phyloP scores from a whole-genome alignment of 2,888 invertebrate genomes.

The Dorcus hopei region DNA sequence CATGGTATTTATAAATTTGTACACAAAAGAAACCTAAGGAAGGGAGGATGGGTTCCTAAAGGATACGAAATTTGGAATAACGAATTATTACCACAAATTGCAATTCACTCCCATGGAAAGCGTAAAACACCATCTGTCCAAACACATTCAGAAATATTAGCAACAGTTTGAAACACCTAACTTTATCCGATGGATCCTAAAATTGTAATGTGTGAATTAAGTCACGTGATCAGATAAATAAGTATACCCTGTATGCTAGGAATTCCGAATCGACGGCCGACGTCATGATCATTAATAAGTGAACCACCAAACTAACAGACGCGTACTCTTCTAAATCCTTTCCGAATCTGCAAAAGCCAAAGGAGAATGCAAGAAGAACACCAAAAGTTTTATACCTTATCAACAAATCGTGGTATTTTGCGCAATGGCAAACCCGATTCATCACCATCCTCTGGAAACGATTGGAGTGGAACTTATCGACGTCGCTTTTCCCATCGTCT shows the following conservation, averaged over 20 bases:
- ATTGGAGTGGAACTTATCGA: not conserved
- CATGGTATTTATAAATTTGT: too few species aligned
- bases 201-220: not conserved
- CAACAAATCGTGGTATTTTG: constrained; percentile 14
- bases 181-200: constrained; percentile 10
- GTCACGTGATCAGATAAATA: not conserved
- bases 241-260: constrained; percentile 7
- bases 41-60: too few species aligned
- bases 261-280: constrained; percentile 8
- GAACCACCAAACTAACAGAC: constrained; percentile 8
- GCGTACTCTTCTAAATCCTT: constrained; percentile 10
- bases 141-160: constrained; percentile 1
- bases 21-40: too few species aligned
- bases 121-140: constrained; percentile 10
- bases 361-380: too few species aligned
- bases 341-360: not conserved
- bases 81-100: constrained; percentile 4
- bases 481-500: not conserved
- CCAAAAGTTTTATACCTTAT: constrained; percentile 6
- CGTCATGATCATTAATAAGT: constrained; percentile 10
- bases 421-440: constrained; percentile 7
- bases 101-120: constrained; percentile 10
- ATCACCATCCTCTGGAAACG: constrained; percentile 13
- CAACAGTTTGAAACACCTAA: constrained; percentile 7
- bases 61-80: too few species aligned